Conservation (phyloP, 2,797 vertebrate species). For the Hozukius guyotensis region DNA sequence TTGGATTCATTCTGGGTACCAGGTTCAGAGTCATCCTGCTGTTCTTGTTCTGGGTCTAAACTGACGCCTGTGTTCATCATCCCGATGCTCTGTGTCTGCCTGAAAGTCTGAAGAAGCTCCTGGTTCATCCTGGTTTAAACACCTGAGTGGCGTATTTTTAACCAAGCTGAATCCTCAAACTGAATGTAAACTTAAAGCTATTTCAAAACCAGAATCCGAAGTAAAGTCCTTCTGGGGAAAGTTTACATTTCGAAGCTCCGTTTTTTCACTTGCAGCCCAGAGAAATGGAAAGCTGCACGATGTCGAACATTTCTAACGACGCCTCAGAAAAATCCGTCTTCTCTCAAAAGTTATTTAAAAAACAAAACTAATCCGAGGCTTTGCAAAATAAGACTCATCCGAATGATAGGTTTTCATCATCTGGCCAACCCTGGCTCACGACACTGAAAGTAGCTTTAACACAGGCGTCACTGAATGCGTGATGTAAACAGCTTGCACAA, state of each 20-base stretch:
- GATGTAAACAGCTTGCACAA: background rate
- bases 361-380: background rate
- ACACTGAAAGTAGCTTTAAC: background rate
- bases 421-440: background rate
- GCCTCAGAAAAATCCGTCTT: background rate
- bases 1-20: background rate
- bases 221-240: background rate
- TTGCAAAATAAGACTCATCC: background rate
- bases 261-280: background rate
- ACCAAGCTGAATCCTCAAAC: background rate
- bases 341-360: background rate
- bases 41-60: background rate
- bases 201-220: background rate
- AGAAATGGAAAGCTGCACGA: background rate
- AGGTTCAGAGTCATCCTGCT: background rate
- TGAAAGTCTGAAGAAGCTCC: background rate
- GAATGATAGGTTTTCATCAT: background rate
- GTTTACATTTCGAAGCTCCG: background rate
- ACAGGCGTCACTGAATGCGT: background rate
- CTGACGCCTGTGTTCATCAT: rapidly evolving
- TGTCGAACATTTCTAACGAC: background rate
- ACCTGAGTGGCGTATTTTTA: background rate
- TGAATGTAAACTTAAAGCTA: background rate
- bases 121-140: background rate
- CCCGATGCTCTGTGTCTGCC: rapidly evolving